Evolutionary conservation across 2,797 vertebrate species (phyloP), one percentile per base, ranked within the genome.

Genomic region (Megaceryle alcyon): DNA sequence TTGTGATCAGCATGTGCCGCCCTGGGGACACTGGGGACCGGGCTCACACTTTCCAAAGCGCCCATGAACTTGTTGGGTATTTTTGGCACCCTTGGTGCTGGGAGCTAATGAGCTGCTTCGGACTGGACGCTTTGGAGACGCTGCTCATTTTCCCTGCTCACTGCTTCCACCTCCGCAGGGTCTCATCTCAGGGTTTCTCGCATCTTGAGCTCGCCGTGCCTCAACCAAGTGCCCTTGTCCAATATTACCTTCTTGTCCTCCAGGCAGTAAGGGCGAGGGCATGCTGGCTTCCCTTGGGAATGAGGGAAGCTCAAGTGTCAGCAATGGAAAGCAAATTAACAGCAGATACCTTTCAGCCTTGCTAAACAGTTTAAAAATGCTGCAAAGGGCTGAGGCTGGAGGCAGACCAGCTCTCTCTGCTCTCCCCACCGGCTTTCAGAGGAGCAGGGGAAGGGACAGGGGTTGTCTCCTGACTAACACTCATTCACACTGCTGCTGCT

Each of bases 141-240:
- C 69, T 0, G 2, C 59, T 19, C 26, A 11, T 35, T 75, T 0
- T 0, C 86, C 85, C 80, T 95, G 87, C 90, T 84, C 35, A 7
- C 37, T 63, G 90, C 51, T 80, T 16, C 68, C 75, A 68, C 43
- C 60, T 92, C 94, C 0, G 4, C 84, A 72, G 86, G 91, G 82
- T 82, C 71, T 94, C 84, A 41, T 95, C 96, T 96, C 96, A 97
- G 96, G 95, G 86, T 87, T 93, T 78, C 66, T 95, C 56, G 3
- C 21, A 56, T 87, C 80, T 94, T 8, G 0, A 88, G 70, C 60
- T 72, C 5, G 2, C 63, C 88, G 66, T 79, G 75, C 61, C 61
- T 94, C 82, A 61, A 51, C 60, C 15, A 80, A 64, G 49, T 56
- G 65, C 70, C 63, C 63, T 88, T 43, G 29, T 68, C 59, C 69